Conservation (phyloP, 2,113 vertebrate genomes). For the Oryzias woworae region DNA sequence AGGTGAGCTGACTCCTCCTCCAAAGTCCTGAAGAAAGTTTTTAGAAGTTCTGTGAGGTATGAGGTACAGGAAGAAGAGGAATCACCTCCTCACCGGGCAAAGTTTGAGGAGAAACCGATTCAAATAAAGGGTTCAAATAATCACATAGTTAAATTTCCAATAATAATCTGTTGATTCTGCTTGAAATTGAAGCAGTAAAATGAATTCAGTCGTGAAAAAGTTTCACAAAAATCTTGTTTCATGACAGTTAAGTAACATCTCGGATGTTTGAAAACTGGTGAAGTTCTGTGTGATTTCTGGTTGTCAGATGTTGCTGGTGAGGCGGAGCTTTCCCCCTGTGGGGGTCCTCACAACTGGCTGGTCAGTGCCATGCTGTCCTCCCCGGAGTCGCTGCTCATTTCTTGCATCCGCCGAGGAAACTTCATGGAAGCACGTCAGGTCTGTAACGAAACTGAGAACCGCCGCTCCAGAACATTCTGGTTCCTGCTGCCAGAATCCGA, state of each 20-base stretch:
- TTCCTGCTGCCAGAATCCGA: background rate
- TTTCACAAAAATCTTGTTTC: too few species aligned
- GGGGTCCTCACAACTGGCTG: constrained; percentile 77
- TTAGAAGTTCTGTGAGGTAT: too few species aligned
- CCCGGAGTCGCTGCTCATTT: constrained; percentile 92
- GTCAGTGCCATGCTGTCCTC: constrained; percentile 93
- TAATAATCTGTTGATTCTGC: too few species aligned
- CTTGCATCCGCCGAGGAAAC: constrained; percentile 90
- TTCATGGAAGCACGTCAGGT: constrained; percentile 93
- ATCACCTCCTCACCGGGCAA: too few species aligned
- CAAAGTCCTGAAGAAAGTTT: too few species aligned
- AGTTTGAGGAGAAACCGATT: too few species aligned
- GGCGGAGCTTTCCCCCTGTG: constrained; percentile 65
- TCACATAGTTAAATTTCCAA: too few species aligned
- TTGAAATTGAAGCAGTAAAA: too few species aligned
- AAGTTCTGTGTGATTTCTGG: constrained; percentile 1
- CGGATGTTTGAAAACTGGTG: too few species aligned
- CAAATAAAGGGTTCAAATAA: too few species aligned
- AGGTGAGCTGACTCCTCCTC: constrained; percentile 69
- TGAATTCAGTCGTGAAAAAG: too few species aligned
- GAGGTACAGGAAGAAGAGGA: too few species aligned
- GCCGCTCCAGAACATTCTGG: background rate
- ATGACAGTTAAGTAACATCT: background rate
- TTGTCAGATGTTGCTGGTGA: constrained; percentile 80
- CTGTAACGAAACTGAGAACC: background rate